These are phyloP conservation scores for Caradrina clavipalpis DNA, from an alignment of 2,888 invertebrate genomes.

Conservation along the genomic window DNA sequence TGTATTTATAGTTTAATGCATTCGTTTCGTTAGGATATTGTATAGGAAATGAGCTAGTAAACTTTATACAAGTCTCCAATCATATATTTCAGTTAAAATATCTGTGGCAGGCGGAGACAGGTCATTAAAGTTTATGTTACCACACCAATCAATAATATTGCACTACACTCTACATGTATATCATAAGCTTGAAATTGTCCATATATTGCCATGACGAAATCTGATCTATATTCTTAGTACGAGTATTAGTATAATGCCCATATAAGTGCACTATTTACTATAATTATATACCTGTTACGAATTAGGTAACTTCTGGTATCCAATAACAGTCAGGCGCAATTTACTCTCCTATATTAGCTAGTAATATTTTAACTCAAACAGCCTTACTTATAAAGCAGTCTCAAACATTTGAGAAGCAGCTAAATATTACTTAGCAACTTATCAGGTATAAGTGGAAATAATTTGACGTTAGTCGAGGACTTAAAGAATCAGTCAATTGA, in stretches of 20 bases:
- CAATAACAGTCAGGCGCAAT: conserved; percentile 4
- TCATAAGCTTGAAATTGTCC: conserved; percentile 18
- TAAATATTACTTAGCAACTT: too few relatives aligned
- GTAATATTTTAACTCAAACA: neutral
- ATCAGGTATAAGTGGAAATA: too few relatives aligned
- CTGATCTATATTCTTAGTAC: conserved; percentile 26
- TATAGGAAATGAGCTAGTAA: neutral
- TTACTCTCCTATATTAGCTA: conserved; percentile 4
- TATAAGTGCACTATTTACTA: conserved; percentile 47
- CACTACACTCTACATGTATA: conserved; percentile 8
- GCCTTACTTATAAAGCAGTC: too few relatives aligned
- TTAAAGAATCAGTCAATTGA: too few relatives aligned
- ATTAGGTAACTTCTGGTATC: conserved; percentile 29
- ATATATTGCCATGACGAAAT: conserved; percentile 41
- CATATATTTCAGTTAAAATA: conserved; percentile 6
- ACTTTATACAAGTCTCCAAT: neutral
- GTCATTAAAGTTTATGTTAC: conserved; percentile 21
- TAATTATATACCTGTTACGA: conserved; percentile 32
- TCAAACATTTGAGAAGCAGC: too few relatives aligned
- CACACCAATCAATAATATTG: conserved; percentile 26
- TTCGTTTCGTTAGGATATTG: neutral
- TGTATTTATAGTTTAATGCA: neutral
- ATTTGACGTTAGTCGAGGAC: too few relatives aligned
- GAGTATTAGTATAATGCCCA: conserved; percentile 14
- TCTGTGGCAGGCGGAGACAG: conserved; percentile 13